phyloP scores from a whole-genome alignment of 2,113 vertebrate genomes.

The Puntigrus tetrazona region DNA sequence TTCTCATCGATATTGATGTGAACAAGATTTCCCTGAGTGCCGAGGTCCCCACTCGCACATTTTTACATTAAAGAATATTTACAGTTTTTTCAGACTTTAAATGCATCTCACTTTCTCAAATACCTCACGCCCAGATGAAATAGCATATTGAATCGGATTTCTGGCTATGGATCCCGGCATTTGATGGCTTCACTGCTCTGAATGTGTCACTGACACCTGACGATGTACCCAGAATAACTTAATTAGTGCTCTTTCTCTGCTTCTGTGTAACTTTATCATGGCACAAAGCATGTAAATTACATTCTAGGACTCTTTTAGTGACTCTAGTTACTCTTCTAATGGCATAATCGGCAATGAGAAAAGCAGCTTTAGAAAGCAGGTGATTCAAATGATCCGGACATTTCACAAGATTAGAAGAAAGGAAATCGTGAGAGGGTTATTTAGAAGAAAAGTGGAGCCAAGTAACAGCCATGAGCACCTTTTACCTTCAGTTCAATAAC shows the following conservation, averaged over 20 bases:
- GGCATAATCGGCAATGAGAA: constrained; percentile 7
- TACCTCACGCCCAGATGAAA: constrained; percentile 22
- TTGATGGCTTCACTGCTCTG: constrained; percentile 35
- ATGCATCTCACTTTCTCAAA: constrained; percentile 32
- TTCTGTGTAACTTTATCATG: constrained; percentile 42
- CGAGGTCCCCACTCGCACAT: neutral
- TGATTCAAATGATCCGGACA: constrained; percentile 30
- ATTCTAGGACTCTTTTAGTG: constrained; percentile 52
- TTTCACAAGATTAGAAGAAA: constrained; percentile 41
- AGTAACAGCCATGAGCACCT: neutral
- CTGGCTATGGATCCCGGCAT: constrained; percentile 13
- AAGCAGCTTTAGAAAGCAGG: constrained; percentile 6
- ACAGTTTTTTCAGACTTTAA: constrained; percentile 40
- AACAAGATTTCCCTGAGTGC: constrained; percentile 57
- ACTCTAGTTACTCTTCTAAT: constrained; percentile 24
- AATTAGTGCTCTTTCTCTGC: constrained; percentile 51
- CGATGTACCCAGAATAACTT: constrained; percentile 48
- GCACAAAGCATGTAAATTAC: constrained; percentile 40
- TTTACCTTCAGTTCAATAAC: constrained; percentile 11
- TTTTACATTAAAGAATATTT: constrained; percentile 55
- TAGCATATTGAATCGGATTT: constrained; percentile 49
- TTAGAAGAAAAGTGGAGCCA: neutral
- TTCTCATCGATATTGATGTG: constrained; percentile 58
- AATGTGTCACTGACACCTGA: constrained; percentile 54
- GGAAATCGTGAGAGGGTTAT: constrained; percentile 1